phyloP scores from a whole-genome alignment of 1,140 invertebrate species.

The Chrysomallon squamiferum region DNA sequence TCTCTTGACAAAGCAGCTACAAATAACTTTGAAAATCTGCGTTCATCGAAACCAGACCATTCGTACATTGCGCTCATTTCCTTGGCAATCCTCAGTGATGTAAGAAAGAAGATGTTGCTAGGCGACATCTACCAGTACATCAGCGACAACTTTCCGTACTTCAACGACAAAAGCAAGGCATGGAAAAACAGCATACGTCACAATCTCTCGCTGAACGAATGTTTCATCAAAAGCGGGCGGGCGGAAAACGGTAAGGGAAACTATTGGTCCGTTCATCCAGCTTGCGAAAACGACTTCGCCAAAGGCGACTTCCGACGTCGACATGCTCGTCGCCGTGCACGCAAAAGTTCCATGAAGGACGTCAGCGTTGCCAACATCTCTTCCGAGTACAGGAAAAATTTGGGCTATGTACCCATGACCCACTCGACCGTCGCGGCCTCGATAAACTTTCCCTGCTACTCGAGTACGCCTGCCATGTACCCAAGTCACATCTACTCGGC shows the following conservation, averaged over 20 bases:
- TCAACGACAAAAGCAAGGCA: conserved; percentile 72
- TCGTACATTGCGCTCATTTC: conserved; percentile 76
- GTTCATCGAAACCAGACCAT: conserved; percentile 64
- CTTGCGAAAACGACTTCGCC: conserved; percentile 92
- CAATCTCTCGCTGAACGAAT: conserved; percentile 96
- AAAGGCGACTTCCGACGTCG: conserved; percentile 95
- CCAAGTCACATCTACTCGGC: no score
- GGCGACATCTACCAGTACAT: conserved; percentile 66
- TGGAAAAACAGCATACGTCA: conserved; percentile 71
- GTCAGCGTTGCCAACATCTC: background rate
- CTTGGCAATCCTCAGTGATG: conserved; percentile 73
- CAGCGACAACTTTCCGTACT: conserved; percentile 66
- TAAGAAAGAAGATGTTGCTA: conserved; percentile 63
- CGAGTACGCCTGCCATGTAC: background rate
- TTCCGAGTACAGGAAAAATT: background rate
- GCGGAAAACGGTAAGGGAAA: conserved; percentile 92
- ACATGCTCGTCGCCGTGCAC: conserved; percentile 75
- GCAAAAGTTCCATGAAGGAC: background rate
- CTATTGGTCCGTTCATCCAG: conserved; percentile 97
- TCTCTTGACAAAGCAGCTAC: no score
- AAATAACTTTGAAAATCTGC: no score
- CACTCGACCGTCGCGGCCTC: background rate
- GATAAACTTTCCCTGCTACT: background rate
- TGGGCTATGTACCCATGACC: background rate
- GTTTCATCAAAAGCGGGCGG: conserved; percentile 91